These are phyloP conservation scores for Arion vulgaris DNA, from an alignment of 1,140 invertebrate species.

Conservation along the genomic window DNA sequence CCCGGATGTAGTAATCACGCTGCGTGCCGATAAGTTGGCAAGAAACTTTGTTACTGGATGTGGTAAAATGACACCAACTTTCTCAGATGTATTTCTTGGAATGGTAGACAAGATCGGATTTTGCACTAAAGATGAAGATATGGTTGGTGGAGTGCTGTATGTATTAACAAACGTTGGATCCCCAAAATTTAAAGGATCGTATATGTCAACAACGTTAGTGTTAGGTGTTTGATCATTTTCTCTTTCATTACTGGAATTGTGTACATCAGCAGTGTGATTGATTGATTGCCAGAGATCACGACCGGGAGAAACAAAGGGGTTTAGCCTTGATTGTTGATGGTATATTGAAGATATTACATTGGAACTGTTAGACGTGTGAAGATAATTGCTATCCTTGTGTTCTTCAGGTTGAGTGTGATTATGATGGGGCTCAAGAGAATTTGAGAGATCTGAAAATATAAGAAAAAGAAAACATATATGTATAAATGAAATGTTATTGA, in stretches of 20 bases:
- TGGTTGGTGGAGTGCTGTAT: not conserved
- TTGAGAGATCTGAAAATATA: too few relatives aligned
- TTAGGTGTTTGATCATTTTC: not conserved
- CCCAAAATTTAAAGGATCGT: not conserved
- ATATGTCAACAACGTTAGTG: not conserved
- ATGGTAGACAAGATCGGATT: not conserved
- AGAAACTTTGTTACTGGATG: not conserved
- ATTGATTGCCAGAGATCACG: not conserved
- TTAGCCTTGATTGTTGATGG: not conserved
- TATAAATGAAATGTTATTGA: too few relatives aligned
- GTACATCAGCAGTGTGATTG: not conserved
- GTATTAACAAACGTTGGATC: conserved; percentile 17
- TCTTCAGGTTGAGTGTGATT: not conserved
- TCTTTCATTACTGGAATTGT: too few relatives aligned
- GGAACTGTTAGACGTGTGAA: not conserved
- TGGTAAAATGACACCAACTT: too few relatives aligned
- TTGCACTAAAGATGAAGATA: not conserved
- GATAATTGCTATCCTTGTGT: not conserved
- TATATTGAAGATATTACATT: not conserved
- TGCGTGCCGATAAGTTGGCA: not conserved
- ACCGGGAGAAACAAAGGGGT: not conserved
- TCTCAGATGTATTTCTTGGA: not conserved
- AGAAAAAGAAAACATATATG: too few relatives aligned
- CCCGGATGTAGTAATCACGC: not conserved
- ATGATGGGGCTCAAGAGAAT: too few relatives aligned